A percentile compares a stretch with the other conserved stretches of the same genome.
These are phyloP conservation scores for Triplophysa tibetana DNA, from an alignment of 2,113 vertebrate genomes.

Conservation along the genomic window DNA sequence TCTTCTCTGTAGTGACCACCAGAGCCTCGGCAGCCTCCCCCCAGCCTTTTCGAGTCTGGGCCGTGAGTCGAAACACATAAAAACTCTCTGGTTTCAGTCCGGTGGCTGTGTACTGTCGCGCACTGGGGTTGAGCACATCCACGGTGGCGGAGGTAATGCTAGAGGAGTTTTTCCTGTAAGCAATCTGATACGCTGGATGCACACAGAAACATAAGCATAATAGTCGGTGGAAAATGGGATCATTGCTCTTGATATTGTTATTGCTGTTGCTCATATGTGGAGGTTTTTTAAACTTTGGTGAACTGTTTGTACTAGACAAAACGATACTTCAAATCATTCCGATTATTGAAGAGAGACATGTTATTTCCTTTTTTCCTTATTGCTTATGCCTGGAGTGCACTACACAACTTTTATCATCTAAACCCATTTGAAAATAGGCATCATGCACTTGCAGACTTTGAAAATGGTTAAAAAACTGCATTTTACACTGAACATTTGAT, in stretches of 20 bases:
- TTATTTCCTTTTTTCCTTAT: no score
- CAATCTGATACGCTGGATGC: conserved; percentile 90
- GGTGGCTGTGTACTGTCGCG: conserved; percentile 86
- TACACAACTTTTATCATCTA: no score
- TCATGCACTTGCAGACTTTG: no score
- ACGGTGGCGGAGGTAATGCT: conserved; percentile 74
- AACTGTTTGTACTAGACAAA: no score
- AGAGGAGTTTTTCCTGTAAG: conserved; percentile 86
- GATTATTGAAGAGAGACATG: no score
- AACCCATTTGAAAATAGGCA: no score
- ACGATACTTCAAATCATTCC: no score
- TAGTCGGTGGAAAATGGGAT: neutral
- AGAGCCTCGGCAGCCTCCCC: conserved; percentile 90
- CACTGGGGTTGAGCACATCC: conserved; percentile 86
- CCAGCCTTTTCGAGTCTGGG: conserved; percentile 97
- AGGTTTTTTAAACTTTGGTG: no score
- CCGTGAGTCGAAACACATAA: conserved; percentile 91
- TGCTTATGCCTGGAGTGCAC: no score
- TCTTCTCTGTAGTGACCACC: conserved; percentile 96
- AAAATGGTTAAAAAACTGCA: no score
- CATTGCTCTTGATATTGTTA: neutral
- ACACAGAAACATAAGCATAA: conserved; percentile 4
- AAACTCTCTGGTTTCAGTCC: conserved; percentile 86
- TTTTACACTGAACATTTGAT: no score
- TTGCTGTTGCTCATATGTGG: no score